Conservation (phyloP, 2,113 vertebrate genomes). For the Brachionichthys hirsutus region DNA sequence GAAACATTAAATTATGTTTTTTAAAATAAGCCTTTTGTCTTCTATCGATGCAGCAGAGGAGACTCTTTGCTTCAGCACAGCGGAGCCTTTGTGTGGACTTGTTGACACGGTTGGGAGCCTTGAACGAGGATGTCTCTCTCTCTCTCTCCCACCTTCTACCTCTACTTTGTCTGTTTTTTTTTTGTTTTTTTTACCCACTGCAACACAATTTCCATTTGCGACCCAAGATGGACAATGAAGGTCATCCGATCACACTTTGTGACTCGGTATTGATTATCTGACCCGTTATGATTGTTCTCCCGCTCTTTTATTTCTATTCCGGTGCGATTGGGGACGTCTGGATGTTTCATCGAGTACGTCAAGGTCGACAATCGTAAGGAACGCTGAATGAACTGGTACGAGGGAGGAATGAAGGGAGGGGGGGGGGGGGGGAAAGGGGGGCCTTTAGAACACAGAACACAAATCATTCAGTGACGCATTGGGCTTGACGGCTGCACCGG, state of each 20-base stretch:
- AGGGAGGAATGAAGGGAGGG: not conserved
- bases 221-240: slow-evolving; percentile 27
- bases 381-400: slow-evolving; percentile 11
- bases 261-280: slow-evolving; percentile 33
- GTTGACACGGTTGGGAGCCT: slow-evolving; percentile 48
- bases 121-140: slow-evolving; percentile 17
- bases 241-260: slow-evolving; percentile 13
- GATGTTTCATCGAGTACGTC: slow-evolving; percentile 5
- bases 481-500: slow-evolving; percentile 24
- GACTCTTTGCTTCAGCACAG: not conserved
- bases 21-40: not conserved
- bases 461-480: not conserved
- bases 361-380: slow-evolving; percentile 19
- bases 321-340: not conserved
- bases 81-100: slow-evolving; percentile 56
- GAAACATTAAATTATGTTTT: not conserved
- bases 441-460: slow-evolving; percentile 41
- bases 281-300: slow-evolving; percentile 15
- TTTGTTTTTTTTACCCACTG: slow-evolving; percentile 34
- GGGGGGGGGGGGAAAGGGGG: slow-evolving; percentile 4
- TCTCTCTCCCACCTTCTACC: not conserved
- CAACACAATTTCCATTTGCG: slow-evolving; percentile 10
- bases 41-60: not conserved
- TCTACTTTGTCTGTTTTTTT: slow-evolving; percentile 4
- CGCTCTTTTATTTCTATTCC: slow-evolving; percentile 18